Percentiles rank a stretch among this genome's conserved stretches.
phyloP scores from a whole-genome alignment of 1,140 invertebrate species.

The Potamilus streckersoni region DNA sequence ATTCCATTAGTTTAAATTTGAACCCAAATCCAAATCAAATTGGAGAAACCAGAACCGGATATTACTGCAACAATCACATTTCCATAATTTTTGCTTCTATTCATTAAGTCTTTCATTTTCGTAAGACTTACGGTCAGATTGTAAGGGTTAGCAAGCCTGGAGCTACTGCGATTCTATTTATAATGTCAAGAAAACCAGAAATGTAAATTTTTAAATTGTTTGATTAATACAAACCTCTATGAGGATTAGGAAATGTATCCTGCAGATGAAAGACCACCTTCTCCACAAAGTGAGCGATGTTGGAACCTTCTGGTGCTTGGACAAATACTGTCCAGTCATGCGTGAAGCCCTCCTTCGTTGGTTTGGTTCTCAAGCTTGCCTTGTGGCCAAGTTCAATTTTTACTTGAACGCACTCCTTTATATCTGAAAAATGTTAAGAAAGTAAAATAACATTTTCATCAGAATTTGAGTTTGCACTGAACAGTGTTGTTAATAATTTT shows the following conservation, averaged over 20 bases:
- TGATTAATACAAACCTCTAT: constrained; percentile 70
- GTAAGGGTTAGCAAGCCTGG: no score
- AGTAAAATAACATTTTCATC: background rate
- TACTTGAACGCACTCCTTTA: constrained; percentile 74
- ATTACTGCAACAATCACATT: no score
- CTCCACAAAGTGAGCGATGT: constrained; percentile 92
- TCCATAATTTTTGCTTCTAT: no score
- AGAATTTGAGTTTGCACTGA: no score
- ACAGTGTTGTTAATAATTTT: no score
- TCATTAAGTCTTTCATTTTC: no score
- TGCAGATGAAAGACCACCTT: constrained; percentile 95
- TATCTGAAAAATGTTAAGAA: background rate
- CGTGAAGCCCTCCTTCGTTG: constrained; percentile 89
- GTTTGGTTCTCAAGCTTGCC: constrained; percentile 81
- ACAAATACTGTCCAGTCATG: constrained; percentile 99
- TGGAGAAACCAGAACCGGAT: no score
- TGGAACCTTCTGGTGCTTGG: constrained; percentile 80
- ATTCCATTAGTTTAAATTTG: no score
- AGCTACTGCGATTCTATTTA: background rate
- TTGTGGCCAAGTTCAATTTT: constrained; percentile 92
- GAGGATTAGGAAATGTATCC: constrained; percentile 90
- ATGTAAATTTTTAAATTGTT: background rate
- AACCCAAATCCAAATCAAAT: no score
- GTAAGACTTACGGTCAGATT: no score
- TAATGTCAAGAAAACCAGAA: background rate